Evolutionary conservation across 2,888 invertebrate genomes (phyloP).

Genomic region (Hyposoter didymator): DNA sequence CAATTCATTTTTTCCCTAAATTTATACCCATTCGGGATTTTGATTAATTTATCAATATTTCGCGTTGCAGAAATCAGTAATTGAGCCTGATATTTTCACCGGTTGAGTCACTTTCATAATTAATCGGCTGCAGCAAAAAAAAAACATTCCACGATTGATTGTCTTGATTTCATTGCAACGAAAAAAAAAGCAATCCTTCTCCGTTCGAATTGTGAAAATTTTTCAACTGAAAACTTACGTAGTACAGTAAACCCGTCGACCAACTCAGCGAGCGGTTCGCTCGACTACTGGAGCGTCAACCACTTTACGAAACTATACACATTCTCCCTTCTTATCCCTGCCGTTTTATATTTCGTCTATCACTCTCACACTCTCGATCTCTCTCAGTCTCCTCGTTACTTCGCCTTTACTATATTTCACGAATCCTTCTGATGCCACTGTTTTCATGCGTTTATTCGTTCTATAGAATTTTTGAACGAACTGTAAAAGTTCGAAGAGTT

Average conservation of each 20-base stretch:
- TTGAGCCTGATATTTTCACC: not conserved
- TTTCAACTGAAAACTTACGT: not conserved
- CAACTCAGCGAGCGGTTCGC: not conserved
- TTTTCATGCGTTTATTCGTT: too few species aligned
- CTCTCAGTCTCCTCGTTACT: not conserved
- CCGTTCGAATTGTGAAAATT: not conserved
- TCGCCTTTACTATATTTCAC: not conserved
- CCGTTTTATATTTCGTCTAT: not conserved
- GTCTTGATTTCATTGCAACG: not conserved
- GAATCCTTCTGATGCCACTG: too few species aligned
- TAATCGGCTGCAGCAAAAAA: not conserved
- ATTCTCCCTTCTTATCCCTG: not conserved
- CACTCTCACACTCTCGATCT: not conserved
- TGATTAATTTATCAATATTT: too few species aligned
- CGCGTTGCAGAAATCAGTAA: not conserved
- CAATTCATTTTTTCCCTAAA: not conserved
- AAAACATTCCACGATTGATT: not conserved
- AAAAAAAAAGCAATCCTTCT: not conserved
- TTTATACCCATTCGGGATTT: not conserved
- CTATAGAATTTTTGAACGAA: too few species aligned
- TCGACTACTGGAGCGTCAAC: not conserved
- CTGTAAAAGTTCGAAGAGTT: too few species aligned
- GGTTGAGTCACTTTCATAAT: not conserved
- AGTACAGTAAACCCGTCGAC: not conserved
- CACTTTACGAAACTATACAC: not conserved